Base-by-base conservation (phyloP, 1,140 invertebrate species). In the Spodoptera litura region DNA sequence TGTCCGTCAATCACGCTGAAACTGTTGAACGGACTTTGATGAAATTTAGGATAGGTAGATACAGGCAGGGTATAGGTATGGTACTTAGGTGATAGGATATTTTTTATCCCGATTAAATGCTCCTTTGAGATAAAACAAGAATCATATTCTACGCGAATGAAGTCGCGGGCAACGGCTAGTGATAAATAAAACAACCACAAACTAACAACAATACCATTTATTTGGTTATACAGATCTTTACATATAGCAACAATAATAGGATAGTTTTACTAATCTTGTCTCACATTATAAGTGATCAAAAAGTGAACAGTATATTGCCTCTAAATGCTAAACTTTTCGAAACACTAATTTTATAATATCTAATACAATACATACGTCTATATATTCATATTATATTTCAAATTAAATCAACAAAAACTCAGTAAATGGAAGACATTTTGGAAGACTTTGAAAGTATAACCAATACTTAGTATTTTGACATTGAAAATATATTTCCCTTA, bases 131-230 rank as follows among this genome's bases (percentile, higher is more conserved):
- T 20, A 20, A 20, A 20, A 20, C 20, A 20, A 1, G 20, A 20
- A 20, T 20, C 20, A 20, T 20, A 20, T 20, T 20, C 20, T 20
- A 20, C 20, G 20, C 0, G 20, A 1, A 20, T 1, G 1, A 20
- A 20, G 20, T 20, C 20, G 20, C 20, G 20, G 20, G 20, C 20
- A 20, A 20, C 35, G 6, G 6, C 35, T 8, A 38, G 35, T 38
- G 35, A 44, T 0, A 15, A 88, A 83, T 88, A 79, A 87, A 87
- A 88, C 82, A 77, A 80, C 35, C 8, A 83, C 78, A 81, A 90
- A 87, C 84, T 93, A 91, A 94, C 91, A 93, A 92, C 92, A 94
- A 90, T 88, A 92, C 90, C 89, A 92, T 92, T 93, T 94, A 92
- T 89, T 89, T 90, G 89, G 90, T 89, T 94, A 94, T 91, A 94